phyloP scores from a whole-genome alignment of 2,888 invertebrate genomes.

The Tolmerus cingulatus region DNA sequence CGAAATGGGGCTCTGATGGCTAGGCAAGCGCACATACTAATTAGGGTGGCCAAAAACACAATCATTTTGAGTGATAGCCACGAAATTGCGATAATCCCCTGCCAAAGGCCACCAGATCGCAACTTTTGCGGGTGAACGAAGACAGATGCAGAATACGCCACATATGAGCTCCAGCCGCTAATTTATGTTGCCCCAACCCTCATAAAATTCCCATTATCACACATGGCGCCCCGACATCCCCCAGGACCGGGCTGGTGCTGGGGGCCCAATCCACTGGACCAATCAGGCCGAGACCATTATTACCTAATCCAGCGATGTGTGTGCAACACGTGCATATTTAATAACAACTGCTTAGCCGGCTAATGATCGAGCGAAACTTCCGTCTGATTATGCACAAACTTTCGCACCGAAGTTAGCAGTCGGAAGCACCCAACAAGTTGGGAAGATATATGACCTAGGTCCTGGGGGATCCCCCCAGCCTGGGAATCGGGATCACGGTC shows the following conservation, averaged over 20 bases:
- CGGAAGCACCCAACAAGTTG: constrained; percentile 2
- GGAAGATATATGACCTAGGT: not conserved
- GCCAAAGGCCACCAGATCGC: not conserved
- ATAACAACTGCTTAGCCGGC: constrained; percentile 4
- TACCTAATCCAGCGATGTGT: not conserved
- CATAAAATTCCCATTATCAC: not conserved
- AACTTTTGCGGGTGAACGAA: not conserved
- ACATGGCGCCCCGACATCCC: not conserved
- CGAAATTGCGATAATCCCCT: not conserved
- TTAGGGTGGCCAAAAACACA: not conserved
- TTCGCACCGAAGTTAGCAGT: not conserved
- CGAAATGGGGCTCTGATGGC: not conserved
- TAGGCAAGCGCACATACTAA: not conserved
- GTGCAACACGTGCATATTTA: constrained; percentile 25
- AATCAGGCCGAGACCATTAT: not conserved
- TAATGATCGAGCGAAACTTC: constrained; percentile 10
- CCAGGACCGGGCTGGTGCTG: not conserved
- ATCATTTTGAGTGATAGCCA: not conserved
- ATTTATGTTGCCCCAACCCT: not conserved
- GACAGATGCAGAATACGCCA: not conserved
- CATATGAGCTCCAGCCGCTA: not conserved
- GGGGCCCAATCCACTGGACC: not conserved
- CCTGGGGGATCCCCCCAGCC: not conserved
- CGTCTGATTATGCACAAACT: constrained; percentile 26
- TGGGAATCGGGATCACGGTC: not conserved